Evolutionary conservation across 2,888 invertebrate species (phyloP).

Genomic region (Liodrosophila aerea): DNA sequence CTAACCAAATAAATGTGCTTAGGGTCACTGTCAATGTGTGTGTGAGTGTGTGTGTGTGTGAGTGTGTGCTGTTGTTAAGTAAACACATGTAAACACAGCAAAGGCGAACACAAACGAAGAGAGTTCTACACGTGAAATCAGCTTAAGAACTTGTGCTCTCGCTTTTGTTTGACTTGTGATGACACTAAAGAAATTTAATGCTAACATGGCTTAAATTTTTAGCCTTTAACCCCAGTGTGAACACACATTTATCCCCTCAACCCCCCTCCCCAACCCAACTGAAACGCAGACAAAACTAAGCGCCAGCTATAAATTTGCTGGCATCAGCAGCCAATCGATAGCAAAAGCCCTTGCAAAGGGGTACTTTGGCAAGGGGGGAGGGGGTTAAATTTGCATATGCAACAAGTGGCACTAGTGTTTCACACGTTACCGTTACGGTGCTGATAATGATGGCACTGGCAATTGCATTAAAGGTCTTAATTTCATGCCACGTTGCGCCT

Average conservation of each 20-base stretch:
- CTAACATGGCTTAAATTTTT: slow-evolving; percentile 44
- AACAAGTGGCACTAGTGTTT: slow-evolving; percentile 35
- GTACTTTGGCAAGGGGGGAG: background rate
- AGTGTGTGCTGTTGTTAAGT: slow-evolving; percentile 35
- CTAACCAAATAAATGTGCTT: slow-evolving; percentile 67
- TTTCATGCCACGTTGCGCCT: slow-evolving; percentile 43
- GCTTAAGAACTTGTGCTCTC: slow-evolving; percentile 55
- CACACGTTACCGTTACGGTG: slow-evolving; percentile 8
- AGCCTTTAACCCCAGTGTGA: slow-evolving; percentile 15
- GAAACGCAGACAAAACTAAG: slow-evolving; percentile 24
- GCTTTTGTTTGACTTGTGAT: slow-evolving; percentile 59
- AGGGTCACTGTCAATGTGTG: slow-evolving; percentile 39
- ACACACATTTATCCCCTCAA: slow-evolving; percentile 1
- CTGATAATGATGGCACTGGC: slow-evolving; percentile 26
- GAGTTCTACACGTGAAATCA: slow-evolving; percentile 61
- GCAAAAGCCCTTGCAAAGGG: background rate
- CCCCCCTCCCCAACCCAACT: background rate
- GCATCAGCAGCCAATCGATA: slow-evolving; percentile 39
- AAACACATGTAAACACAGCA: slow-evolving; percentile 67
- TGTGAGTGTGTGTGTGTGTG: slow-evolving; percentile 8
- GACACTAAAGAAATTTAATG: slow-evolving; percentile 44
- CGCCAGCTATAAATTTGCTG: slow-evolving; percentile 45
- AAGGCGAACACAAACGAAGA: slow-evolving; percentile 42
- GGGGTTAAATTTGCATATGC: slow-evolving; percentile 39
- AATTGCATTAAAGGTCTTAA: slow-evolving; percentile 63